Percentiles rank a stretch among this genome's conserved stretches.
These are phyloP conservation scores for Pterocles burchelli DNA, from an alignment of 2,113 vertebrate species.

Conservation along the genomic window DNA sequence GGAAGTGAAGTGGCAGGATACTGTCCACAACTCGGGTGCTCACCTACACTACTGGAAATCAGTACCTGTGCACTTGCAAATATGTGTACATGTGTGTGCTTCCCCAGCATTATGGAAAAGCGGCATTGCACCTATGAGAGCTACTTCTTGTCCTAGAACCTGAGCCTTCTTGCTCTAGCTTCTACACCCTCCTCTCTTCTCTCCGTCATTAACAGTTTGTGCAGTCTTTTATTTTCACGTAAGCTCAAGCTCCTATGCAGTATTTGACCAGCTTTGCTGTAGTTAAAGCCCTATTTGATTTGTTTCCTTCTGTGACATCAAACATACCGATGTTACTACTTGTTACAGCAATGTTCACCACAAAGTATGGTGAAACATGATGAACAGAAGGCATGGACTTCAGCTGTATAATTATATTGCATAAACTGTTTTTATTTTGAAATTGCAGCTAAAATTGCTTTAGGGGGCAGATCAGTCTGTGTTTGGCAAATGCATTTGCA, in stretches of 20 bases:
- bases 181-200: not conserved
- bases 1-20: not conserved
- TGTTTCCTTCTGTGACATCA: not conserved
- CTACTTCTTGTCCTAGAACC: not conserved
- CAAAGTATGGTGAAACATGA: not conserved
- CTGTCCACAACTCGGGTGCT: not conserved
- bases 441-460: not conserved
- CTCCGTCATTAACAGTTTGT: not conserved
- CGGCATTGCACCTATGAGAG: not conserved
- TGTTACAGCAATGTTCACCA: not conserved
- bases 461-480: not conserved
- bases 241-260: not conserved
- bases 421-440: not conserved
- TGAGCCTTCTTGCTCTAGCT: not conserved
- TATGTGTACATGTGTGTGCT: accelerated
- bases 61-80: not conserved
- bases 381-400: not conserved
- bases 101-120: not conserved
- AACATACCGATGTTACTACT: not conserved
- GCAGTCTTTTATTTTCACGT: not conserved
- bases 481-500: not conserved
- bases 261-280: not conserved
- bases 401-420: not conserved
- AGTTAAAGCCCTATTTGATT: not conserved
- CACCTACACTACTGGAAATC: not conserved